Conservation (phyloP, 2,888 invertebrate species). For the Drosophila austrosaltans region DNA sequence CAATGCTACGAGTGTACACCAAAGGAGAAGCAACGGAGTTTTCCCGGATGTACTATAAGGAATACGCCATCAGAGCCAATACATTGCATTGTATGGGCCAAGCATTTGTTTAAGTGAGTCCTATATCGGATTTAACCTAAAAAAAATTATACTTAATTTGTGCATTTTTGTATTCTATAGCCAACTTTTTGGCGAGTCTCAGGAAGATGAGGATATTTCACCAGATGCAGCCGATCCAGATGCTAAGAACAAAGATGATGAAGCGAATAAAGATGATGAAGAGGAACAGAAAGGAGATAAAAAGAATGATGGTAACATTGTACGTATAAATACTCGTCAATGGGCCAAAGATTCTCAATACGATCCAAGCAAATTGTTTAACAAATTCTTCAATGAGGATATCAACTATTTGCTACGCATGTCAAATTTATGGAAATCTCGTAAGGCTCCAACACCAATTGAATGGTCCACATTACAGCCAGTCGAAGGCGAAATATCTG, state of each 20-base stretch:
- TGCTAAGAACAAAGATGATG: slow-evolving; percentile 85
- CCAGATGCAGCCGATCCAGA: slow-evolving; percentile 99
- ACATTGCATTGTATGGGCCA: slow-evolving; percentile 99
- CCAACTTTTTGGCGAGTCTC: slow-evolving; percentile 98
- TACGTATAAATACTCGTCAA: slow-evolving; percentile 89
- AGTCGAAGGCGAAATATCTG: slow-evolving; percentile 25
- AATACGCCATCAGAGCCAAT: slow-evolving; percentile 99
- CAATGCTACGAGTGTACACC: slow-evolving; percentile 99
- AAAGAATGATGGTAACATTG: slow-evolving; percentile 84
- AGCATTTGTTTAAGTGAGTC: slow-evolving; percentile 97
- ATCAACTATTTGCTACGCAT: slow-evolving; percentile 96
- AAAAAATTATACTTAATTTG: not conserved
- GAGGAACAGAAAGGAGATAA: slow-evolving; percentile 84
- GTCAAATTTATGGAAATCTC: slow-evolving; percentile 97
- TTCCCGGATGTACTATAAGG: slow-evolving; percentile 98
- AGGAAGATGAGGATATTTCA: slow-evolving; percentile 98
- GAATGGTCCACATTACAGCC: slow-evolving; percentile 87
- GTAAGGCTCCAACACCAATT: slow-evolving; percentile 92
- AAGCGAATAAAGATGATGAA: slow-evolving; percentile 81
- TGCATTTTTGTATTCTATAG: slow-evolving; percentile 83
- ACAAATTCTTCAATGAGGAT: slow-evolving; percentile 97
- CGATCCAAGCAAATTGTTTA: slow-evolving; percentile 92
- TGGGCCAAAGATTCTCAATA: slow-evolving; percentile 95
- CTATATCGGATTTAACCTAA: not conserved
- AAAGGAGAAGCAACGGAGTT: slow-evolving; percentile 95